Evolutionary conservation across 2,797 vertebrate species (phyloP), one percentile per base, ranked within the genome.

Genomic region (Epinephelus awoara): DNA sequence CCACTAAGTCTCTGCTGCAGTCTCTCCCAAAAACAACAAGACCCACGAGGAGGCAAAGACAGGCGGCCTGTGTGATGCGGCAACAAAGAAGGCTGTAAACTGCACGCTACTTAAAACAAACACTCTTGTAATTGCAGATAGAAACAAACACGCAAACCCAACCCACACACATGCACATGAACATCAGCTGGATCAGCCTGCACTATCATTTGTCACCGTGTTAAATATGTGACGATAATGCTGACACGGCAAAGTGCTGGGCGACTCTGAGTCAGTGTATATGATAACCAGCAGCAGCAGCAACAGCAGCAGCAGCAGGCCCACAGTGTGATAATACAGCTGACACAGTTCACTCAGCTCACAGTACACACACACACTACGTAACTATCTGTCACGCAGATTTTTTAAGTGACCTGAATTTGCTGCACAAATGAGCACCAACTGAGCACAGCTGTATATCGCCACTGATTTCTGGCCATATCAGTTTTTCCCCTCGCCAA

Each of bases 41-140:
- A 72, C 64, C 14, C 4, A 69, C 3, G n/a, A 82, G 63, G 66
- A 81, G 63, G 51, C 21, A 5, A 17, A 78, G 46, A 54, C 42
- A 3, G 40, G 40, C 19, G 25, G 70, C 38, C 23, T 40, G 15
- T 83, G 75, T 83, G 79, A 86, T 86, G 85, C 84, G 82, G 86
- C 55, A 5, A 67, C 69, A 50, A 73, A 19, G 42, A 63, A 12
- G 51, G 44, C 72, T 29, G 0, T 74, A 65, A 81, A 74, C 61
- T 50, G n/a, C 58, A 17, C 4, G 23, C 42, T 56, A 42, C 40
- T 42, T 56, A 58, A 4, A 46, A 63, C 77, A 70, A 86, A 80
- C 55, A n/a, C 54, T 82, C 14, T 40, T 46, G 4, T 72, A 75
- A 84, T 84, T 83, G 72, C 63, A 82, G 68, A 62, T 34, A 57